These are phyloP conservation scores for Morpho achilles DNA, from an alignment of 2,888 invertebrate species.

Conservation along the genomic window DNA sequence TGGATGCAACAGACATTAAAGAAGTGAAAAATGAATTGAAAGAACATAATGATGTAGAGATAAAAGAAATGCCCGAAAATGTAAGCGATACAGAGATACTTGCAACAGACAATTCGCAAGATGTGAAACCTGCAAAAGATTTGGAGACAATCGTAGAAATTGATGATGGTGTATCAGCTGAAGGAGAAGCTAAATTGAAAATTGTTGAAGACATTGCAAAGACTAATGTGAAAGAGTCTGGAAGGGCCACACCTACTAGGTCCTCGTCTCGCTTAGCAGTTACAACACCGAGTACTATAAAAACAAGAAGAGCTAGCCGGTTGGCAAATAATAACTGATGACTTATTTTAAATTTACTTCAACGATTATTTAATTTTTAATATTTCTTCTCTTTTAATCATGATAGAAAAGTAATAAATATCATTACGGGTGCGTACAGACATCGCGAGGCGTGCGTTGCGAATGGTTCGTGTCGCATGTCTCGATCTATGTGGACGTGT, in stretches of 20 bases:
- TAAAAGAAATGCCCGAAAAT: no score
- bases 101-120: no score
- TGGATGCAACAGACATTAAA: background rate
- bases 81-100: no score
- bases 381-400: no score
- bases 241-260: constrained; percentile 42
- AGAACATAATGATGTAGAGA: background rate
- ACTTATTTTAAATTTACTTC: background rate
- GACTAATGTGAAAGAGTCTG: constrained; percentile 29
- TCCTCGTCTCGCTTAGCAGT: constrained; percentile 41
- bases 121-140: background rate
- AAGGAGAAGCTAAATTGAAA: constrained; percentile 14
- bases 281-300: constrained; percentile 46
- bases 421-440: no score
- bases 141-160: constrained; percentile 6
- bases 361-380: no score
- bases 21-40: background rate
- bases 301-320: constrained; percentile 53
- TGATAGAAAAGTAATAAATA: no score
- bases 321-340: constrained; percentile 39
- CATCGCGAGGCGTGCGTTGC: no score
- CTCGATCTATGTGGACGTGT: no score
- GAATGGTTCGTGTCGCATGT: no score
- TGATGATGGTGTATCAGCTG: constrained; percentile 9
- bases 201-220: constrained; percentile 20